These are phyloP conservation scores for Enteromius paludinosus DNA, from an alignment of 2,797 vertebrate species.

Conservation along the genomic window DNA sequence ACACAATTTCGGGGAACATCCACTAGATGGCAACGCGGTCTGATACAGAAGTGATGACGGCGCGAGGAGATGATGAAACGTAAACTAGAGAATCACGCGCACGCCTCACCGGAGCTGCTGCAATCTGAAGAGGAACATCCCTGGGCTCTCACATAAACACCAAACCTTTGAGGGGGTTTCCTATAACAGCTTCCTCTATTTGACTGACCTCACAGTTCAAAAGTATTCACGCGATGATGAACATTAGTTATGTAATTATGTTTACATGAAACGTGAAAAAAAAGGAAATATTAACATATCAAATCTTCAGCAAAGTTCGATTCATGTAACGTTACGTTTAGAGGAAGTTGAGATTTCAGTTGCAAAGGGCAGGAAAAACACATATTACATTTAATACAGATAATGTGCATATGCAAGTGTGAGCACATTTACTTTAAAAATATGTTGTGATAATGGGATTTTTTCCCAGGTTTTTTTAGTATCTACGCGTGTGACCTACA, in stretches of 20 bases:
- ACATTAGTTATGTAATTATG: background rate
- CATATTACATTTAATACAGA: background rate
- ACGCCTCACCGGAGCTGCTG: background rate
- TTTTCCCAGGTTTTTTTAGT: too few relatives aligned
- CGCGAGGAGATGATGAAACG: background rate
- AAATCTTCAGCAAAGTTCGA: background rate
- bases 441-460: background rate
- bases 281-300: background rate
- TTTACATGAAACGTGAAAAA: background rate
- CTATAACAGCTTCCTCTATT: background rate
- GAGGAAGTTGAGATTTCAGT: background rate
- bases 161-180: background rate
- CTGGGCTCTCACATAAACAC: background rate
- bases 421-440: background rate
- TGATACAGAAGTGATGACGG: background rate
- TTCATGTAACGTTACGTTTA: background rate
- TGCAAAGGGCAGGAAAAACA: background rate
- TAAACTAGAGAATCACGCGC: background rate
- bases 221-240: too few relatives aligned
- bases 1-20: background rate
- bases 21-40: conserved; percentile 1
- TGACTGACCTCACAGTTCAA: background rate
- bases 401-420: background rate
- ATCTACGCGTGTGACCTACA: background rate
- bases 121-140: background rate